Conservation (phyloP, 2,797 vertebrate genomes). For the Alosa sapidissima region DNA sequence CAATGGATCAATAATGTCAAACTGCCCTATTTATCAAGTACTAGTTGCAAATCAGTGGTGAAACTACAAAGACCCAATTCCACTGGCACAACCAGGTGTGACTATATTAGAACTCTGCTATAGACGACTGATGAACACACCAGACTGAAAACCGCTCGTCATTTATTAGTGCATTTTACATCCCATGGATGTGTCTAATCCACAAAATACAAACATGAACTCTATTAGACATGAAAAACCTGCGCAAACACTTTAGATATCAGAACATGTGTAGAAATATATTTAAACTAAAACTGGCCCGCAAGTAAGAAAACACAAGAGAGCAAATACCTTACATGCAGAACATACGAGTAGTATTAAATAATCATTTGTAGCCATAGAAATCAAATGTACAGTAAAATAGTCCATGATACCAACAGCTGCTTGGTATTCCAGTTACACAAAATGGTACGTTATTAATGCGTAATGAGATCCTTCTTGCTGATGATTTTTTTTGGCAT, state of each 20-base stretch:
- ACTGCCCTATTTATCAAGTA: too few species aligned
- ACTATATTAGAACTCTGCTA: too few species aligned
- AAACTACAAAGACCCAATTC: too few species aligned
- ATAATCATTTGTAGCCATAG: conserved; percentile 22
- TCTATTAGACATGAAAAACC: conserved; percentile 37
- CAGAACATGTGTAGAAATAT: conserved; percentile 43
- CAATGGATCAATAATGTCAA: too few species aligned
- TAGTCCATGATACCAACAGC: conserved; percentile 32
- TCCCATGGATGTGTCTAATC: conserved; percentile 32
- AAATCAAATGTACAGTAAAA: conserved; percentile 34
- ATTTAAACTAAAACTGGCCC: conserved; percentile 43
- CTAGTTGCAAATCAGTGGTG: too few species aligned
- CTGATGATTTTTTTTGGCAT: conserved; percentile 2
- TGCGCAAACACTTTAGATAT: conserved; percentile 33
- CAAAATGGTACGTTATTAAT: background rate
- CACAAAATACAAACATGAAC: conserved; percentile 49
- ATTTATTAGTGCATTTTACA: conserved; percentile 31
- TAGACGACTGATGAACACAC: background rate
- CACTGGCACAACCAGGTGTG: too few species aligned
- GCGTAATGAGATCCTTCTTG: background rate
- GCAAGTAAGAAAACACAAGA: conserved; percentile 39
- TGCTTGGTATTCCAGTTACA: conserved; percentile 37
- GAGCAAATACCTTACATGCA: conserved; percentile 37
- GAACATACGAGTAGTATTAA: conserved; percentile 19
- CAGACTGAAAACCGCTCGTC: background rate